These are phyloP conservation scores for Gobiocypris rarus DNA, from an alignment of 2,113 vertebrate species.

Conservation along the genomic window DNA sequence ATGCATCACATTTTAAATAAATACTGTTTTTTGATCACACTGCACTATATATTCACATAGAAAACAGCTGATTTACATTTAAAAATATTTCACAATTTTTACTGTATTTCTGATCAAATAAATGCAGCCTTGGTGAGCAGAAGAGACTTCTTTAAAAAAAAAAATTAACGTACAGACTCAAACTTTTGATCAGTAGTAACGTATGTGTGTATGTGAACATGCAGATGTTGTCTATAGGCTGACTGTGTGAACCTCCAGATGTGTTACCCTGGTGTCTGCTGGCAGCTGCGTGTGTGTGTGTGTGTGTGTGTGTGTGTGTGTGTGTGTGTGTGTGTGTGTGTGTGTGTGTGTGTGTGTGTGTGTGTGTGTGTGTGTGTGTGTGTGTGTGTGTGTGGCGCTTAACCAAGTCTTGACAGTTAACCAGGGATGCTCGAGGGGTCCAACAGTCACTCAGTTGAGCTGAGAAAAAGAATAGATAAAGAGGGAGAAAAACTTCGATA, in stretches of 20 bases:
- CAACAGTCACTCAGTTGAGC: slow-evolving; percentile 13
- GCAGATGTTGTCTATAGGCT: slow-evolving; percentile 31
- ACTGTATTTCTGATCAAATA: background rate
- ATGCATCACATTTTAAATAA: background rate
- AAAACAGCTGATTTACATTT: background rate
- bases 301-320: slow-evolving; percentile 55
- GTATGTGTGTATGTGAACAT: background rate
- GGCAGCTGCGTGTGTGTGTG: slow-evolving; percentile 52
- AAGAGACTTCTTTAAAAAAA: background rate
- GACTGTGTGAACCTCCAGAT: slow-evolving; percentile 5
- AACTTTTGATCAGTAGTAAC: background rate
- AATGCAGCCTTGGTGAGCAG: background rate
- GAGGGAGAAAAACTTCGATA: slow-evolving; percentile 12
- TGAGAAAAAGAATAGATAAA: slow-evolving; percentile 27
- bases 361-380: slow-evolving; percentile 20
- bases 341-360: slow-evolving; percentile 58
- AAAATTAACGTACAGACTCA: background rate
- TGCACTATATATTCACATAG: background rate
- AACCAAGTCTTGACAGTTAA: slow-evolving; percentile 29
- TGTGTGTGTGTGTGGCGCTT: slow-evolving; percentile 32
- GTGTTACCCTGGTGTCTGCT: slow-evolving; percentile 40
- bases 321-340: slow-evolving; percentile 53
- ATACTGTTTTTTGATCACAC: background rate
- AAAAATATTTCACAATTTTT: background rate
- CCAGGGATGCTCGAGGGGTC: slow-evolving; percentile 19